These are phyloP conservation scores for Tarsius wallacei DNA, from an alignment of 2,797 vertebrate genomes.

Conservation along the genomic window DNA sequence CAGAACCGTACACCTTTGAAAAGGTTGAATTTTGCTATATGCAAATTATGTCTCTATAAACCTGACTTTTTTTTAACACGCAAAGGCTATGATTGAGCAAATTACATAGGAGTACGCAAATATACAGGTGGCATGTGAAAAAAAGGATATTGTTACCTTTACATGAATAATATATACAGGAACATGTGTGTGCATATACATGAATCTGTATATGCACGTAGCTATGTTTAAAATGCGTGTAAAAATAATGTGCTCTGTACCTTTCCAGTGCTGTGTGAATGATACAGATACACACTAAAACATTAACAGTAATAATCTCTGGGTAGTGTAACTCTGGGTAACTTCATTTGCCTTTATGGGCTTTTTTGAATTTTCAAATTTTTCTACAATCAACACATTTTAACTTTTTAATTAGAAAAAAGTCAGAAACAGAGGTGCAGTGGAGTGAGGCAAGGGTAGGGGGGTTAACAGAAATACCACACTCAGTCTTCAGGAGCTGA, in stretches of 20 bases:
- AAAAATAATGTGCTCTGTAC: not conserved
- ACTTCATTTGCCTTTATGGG: not conserved
- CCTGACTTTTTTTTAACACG: not conserved
- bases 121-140: not conserved
- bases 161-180: not conserved
- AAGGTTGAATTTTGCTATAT: not conserved
- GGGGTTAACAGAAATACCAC: accelerated
- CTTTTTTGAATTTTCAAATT: slow-evolving; percentile 42
- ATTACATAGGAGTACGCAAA: not conserved
- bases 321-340: not conserved
- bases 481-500: not conserved
- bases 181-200: accelerated
- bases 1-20: not conserved
- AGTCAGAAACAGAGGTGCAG: not conserved
- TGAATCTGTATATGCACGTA: accelerated
- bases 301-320: not conserved
- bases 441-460: no score
- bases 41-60: not conserved
- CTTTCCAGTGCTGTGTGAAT: not conserved
- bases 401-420: slow-evolving; percentile 36
- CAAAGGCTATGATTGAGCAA: slow-evolving; percentile 20
- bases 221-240: not conserved
- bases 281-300: not conserved
- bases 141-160: not conserved
- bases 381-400: not conserved